These are phyloP conservation scores for Prolemur simus DNA, from an alignment of 2,113 vertebrate genomes.

Conservation along the genomic window DNA sequence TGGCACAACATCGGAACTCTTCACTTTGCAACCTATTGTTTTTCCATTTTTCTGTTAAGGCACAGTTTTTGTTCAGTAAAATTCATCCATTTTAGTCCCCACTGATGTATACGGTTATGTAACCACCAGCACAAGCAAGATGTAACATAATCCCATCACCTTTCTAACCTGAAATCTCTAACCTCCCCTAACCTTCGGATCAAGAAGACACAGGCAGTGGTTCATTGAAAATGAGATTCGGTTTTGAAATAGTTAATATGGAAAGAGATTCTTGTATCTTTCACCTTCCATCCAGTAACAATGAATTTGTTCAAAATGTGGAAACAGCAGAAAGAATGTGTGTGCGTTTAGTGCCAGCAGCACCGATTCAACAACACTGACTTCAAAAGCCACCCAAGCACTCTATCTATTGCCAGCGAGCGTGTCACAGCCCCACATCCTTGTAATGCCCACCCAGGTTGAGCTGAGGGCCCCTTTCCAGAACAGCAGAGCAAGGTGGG, in stretches of 20 bases:
- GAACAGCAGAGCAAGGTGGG: not conserved
- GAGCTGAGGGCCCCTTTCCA: not conserved
- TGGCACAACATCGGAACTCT: rapidly evolving
- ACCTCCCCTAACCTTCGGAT: rapidly evolving
- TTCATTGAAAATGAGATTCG: not conserved
- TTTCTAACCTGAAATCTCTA: not conserved
- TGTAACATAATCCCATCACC: rapidly evolving
- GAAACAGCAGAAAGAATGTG: not conserved
- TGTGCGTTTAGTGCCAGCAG: not conserved
- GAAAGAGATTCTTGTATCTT: not conserved
- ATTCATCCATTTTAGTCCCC: not conserved
- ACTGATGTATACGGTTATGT: rapidly evolving
- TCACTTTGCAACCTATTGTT: rapidly evolving
- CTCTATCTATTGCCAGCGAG: not conserved
- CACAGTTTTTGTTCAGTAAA: rapidly evolving
- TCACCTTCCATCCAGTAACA: not conserved
- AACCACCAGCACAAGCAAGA: rapidly evolving
- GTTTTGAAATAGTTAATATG: not conserved
- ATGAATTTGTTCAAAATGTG: not conserved
- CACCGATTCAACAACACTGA: not conserved
- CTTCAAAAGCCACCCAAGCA: conserved; percentile 32
- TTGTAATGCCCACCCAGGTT: conserved; percentile 51
- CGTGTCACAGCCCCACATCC: not conserved
- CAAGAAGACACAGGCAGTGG: not conserved
- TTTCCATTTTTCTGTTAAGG: rapidly evolving